A percentile compares a stretch with the other conserved stretches of the same genome.
Conservation (phyloP, 2,888 invertebrate genomes). For the Sisyra nigra region DNA sequence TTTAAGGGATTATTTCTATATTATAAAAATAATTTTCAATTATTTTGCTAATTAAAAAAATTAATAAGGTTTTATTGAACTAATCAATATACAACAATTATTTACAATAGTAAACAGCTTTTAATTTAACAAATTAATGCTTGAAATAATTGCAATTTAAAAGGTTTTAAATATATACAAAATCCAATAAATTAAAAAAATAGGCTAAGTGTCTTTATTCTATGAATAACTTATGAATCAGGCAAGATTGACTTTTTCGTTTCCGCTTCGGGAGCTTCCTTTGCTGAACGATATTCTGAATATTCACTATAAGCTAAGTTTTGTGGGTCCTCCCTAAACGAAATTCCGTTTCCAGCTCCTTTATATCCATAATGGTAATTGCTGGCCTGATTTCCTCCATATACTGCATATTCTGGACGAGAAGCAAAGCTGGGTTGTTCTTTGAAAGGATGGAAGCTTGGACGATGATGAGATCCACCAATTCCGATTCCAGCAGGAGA, state of each 20-base stretch:
- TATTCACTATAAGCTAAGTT: slow-evolving; percentile 60
- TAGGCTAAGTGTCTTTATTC: too few species aligned
- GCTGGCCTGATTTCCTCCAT: slow-evolving; percentile 31
- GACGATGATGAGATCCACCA: slow-evolving; percentile 24
- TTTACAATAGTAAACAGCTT: slow-evolving; percentile 1
- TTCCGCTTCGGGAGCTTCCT: slow-evolving; percentile 16
- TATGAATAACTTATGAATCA: slow-evolving; percentile 19
- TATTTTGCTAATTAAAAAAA: too few species aligned
- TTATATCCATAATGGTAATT: slow-evolving; percentile 21
- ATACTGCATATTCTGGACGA: slow-evolving; percentile 25
- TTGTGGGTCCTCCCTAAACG: slow-evolving; percentile 42
- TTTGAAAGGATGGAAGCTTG: slow-evolving; percentile 18
- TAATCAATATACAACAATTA: background rate
- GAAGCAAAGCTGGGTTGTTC: slow-evolving; percentile 23
- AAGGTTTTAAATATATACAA: background rate
- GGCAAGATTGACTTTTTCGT: slow-evolving; percentile 27
- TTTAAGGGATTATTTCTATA: too few species aligned
- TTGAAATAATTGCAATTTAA: background rate
- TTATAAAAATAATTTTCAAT: too few species aligned
- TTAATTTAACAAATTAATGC: background rate
- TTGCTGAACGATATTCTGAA: slow-evolving; percentile 40
- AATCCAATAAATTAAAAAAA: background rate
- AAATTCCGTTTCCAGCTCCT: slow-evolving; percentile 31
- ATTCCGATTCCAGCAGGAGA: slow-evolving; percentile 59
- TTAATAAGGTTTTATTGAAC: too few species aligned